Percentiles rank a stretch among this genome's conserved stretches.
These are phyloP conservation scores for Leptodirus hochenwartii DNA, from an alignment of 2,888 invertebrate genomes.

Conservation along the genomic window DNA sequence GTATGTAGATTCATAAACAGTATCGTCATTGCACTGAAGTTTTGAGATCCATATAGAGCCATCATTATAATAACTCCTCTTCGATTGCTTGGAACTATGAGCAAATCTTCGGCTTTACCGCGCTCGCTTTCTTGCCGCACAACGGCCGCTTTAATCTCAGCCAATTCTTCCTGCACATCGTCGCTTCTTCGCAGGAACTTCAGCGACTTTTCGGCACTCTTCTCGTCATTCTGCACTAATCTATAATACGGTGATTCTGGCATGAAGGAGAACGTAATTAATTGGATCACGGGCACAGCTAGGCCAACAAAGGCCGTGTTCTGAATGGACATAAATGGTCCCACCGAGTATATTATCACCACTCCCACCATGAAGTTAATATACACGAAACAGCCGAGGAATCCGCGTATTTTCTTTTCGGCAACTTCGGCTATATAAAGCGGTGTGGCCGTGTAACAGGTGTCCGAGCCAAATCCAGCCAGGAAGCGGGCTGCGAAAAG, in stretches of 20 bases:
- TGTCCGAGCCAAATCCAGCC: too few relatives aligned
- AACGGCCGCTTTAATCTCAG: neutral
- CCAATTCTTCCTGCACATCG: constrained; percentile 1
- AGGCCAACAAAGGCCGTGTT: constrained; percentile 21
- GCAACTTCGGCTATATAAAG: constrained; percentile 26
- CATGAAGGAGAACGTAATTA: constrained; percentile 22
- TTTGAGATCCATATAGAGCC: neutral
- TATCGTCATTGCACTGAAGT: neutral
- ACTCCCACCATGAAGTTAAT: constrained; percentile 25
- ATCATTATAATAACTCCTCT: neutral
- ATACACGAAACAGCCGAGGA: constrained; percentile 23
- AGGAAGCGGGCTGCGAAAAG: too few relatives aligned
- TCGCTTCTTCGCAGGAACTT: neutral
- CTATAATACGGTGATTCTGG: constrained; percentile 26
- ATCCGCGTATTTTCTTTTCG: constrained; percentile 24
- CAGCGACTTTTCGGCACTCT: constrained; percentile 15
- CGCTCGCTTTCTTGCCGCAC: neutral
- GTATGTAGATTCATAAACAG: neutral
- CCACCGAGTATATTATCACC: constrained; percentile 22
- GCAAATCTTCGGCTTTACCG: neutral
- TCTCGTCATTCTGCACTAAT: constrained; percentile 17
- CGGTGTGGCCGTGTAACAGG: too few relatives aligned
- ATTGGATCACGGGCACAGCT: constrained; percentile 17
- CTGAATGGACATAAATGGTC: constrained; percentile 21
- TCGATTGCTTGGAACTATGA: neutral